These are phyloP conservation scores for Hestina assimilis DNA, from an alignment of 1,140 invertebrate genomes.

Conservation along the genomic window DNA sequence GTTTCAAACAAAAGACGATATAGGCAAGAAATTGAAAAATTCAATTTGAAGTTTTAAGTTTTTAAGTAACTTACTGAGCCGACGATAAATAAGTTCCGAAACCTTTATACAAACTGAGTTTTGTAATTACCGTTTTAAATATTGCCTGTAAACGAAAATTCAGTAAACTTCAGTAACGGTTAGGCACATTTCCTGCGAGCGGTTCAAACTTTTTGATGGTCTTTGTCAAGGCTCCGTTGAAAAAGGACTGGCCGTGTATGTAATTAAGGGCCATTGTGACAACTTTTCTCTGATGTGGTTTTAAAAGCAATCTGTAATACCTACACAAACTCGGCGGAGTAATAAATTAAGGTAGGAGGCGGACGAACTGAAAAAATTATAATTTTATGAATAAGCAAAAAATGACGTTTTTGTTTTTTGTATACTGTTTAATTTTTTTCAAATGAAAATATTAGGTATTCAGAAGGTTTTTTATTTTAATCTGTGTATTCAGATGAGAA, in stretches of 20 bases:
- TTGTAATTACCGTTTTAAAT: conserved; percentile 34
- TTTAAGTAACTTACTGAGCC: conserved; percentile 11
- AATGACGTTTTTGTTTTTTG: no score
- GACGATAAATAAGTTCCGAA: conserved; percentile 19
- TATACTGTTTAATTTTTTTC: no score
- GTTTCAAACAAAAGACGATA: conserved; percentile 1
- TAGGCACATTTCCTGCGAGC: conserved; percentile 27
- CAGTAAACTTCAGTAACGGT: conserved; percentile 22
- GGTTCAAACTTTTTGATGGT: conserved; percentile 43
- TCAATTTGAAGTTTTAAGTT: conserved; percentile 20
- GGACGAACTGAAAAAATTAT: no score
- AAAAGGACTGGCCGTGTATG: conserved; percentile 45
- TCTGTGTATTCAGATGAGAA: no score
- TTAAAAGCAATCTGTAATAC: conserved; percentile 33
- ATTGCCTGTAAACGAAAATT: conserved; percentile 28
- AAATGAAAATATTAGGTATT: no score
- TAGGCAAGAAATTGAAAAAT: conserved; percentile 7
- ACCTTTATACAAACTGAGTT: conserved; percentile 23
- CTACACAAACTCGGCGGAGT: conserved; percentile 12
- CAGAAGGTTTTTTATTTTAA: no score
- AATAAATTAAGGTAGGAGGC: background rate
- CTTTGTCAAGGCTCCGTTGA: conserved; percentile 36
- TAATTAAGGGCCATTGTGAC: conserved; percentile 54
- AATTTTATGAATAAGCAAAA: no score
- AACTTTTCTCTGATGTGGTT: conserved; percentile 54